Evolutionary conservation across 2,113 vertebrate genomes (phyloP), one percentile per base, ranked within the genome.

Genomic region (Serilophus lunatus): DNA sequence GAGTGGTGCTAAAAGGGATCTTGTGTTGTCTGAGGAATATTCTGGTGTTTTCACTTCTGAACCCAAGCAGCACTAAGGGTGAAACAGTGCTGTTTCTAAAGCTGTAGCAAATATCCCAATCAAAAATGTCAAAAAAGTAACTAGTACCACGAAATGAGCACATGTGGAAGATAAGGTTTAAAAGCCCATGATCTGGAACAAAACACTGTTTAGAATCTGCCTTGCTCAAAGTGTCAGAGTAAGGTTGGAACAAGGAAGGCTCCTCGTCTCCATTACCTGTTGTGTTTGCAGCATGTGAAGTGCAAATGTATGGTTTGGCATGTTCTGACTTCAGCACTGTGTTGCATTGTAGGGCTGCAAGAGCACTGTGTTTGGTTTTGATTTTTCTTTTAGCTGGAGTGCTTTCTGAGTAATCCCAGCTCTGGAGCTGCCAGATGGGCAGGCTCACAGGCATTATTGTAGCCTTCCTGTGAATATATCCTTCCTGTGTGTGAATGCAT

Each of bases 241-340:
- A 29, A 72, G 42, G 5, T 44, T 75, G 38, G 33, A 54, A 47
- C 8, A 18, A n/a, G 65, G 31, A 78, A 22, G 68, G 19, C 69
- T 75, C 20, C 56, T 47, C 14, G 17, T 45, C 23, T 81, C 35
- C 42, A 18, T 35, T 45, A 17, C 33, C 44, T 0, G 0, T 53
- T 53, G 16, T 3, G 6, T 44, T 59, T 75, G 26, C 26, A 64
- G 56, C 28, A 8, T 17, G 7, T 33, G 38, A 81, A 71, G 38
- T 56, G 29, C 51, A 33, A 31, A 0, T 8, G n/a, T n/a, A 0
- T 3, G 35, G 2, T 7, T 59, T 45, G 33, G 6, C 10, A 4
- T 33, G n/a, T 29, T 47, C n/a, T 63, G 35, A 26, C 44, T 42
- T 51, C 26, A 53, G 40, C 33, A 26, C 18, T 54, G 56, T 35